A percentile compares a stretch with the other conserved stretches of the same genome.
phyloP scores from a whole-genome alignment of 2,797 vertebrate genomes.

The Sarcophilus harrisii region DNA sequence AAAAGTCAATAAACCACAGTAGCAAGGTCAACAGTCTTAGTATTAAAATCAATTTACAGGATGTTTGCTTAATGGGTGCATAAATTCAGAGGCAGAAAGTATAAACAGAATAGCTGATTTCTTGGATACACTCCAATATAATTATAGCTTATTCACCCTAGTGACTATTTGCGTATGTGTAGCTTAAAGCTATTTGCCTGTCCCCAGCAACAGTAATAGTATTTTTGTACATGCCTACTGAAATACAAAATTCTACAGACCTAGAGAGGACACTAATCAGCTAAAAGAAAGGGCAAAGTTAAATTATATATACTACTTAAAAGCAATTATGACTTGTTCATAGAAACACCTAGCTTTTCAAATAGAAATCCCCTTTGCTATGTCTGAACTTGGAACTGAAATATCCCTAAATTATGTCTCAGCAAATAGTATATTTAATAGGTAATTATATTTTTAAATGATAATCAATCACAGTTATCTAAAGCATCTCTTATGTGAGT shows the following conservation, averaged over 20 bases:
- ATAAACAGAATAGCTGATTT: slow-evolving; percentile 86
- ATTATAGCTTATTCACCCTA: slow-evolving; percentile 97
- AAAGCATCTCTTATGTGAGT: slow-evolving; percentile 85
- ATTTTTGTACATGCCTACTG: slow-evolving; percentile 86
- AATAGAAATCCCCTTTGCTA: slow-evolving; percentile 61
- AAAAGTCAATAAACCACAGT: slow-evolving; percentile 75
- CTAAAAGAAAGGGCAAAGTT: slow-evolving; percentile 81
- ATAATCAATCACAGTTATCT: slow-evolving; percentile 87
- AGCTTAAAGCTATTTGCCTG: slow-evolving; percentile 93
- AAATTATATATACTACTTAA: slow-evolving; percentile 88
- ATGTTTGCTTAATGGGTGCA: slow-evolving; percentile 84
- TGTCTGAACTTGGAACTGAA: slow-evolving; percentile 73
- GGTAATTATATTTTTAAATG: slow-evolving; percentile 81
- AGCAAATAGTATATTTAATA: slow-evolving; percentile 85
- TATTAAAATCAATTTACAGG: slow-evolving; percentile 85
- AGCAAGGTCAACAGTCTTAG: slow-evolving; percentile 80
- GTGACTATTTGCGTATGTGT: slow-evolving; percentile 94
- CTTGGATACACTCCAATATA: slow-evolving; percentile 93
- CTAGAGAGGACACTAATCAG: slow-evolving; percentile 78
- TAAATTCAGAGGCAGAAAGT: slow-evolving; percentile 85
- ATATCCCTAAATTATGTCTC: slow-evolving; percentile 81
- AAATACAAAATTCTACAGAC: slow-evolving; percentile 84
- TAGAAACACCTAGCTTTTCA: slow-evolving; percentile 60
- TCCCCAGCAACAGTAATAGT: slow-evolving; percentile 87
- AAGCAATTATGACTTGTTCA: slow-evolving; percentile 68